phyloP scores from a whole-genome alignment of 1,140 invertebrate genomes.

The Bacillus rossius region DNA sequence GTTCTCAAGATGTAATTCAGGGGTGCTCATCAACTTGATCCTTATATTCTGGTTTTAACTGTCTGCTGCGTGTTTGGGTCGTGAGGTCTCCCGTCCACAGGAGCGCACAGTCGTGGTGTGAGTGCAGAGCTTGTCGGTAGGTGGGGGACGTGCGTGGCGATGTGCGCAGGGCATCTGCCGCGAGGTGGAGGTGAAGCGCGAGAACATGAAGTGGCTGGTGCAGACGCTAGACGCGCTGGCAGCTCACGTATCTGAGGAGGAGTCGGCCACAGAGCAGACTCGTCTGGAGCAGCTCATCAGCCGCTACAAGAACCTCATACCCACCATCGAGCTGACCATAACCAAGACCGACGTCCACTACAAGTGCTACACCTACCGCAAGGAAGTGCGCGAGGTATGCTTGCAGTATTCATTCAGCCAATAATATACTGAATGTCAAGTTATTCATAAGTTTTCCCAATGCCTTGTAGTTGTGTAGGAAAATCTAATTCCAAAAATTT shows the following conservation, averaged over 20 bases:
- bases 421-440: too few species aligned
- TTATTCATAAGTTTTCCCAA: too few species aligned
- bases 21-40: too few species aligned
- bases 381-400: slow-evolving; percentile 75
- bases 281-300: slow-evolving; percentile 75
- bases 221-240: slow-evolving; percentile 82
- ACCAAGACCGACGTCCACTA: slow-evolving; percentile 88
- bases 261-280: slow-evolving; percentile 66
- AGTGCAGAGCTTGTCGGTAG: too few species aligned
- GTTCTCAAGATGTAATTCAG: too few species aligned
- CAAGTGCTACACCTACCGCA: slow-evolving; percentile 85
- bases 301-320: slow-evolving; percentile 86
- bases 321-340: slow-evolving; percentile 87
- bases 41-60: too few species aligned
- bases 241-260: slow-evolving; percentile 71
- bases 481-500: too few species aligned
- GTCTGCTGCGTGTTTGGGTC: too few species aligned
- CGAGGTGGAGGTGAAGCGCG: slow-evolving; percentile 81
- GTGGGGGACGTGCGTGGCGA: slow-evolving; percentile 17
- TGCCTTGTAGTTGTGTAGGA: too few species aligned
- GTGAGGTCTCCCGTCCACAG: not conserved
- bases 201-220: slow-evolving; percentile 93
- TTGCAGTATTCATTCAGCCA: too few species aligned
- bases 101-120: not conserved
- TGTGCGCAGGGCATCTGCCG: slow-evolving; percentile 69